These are phyloP conservation scores for Drosophila saltans DNA, from an alignment of 1,140 invertebrate species.

Conservation along the genomic window DNA sequence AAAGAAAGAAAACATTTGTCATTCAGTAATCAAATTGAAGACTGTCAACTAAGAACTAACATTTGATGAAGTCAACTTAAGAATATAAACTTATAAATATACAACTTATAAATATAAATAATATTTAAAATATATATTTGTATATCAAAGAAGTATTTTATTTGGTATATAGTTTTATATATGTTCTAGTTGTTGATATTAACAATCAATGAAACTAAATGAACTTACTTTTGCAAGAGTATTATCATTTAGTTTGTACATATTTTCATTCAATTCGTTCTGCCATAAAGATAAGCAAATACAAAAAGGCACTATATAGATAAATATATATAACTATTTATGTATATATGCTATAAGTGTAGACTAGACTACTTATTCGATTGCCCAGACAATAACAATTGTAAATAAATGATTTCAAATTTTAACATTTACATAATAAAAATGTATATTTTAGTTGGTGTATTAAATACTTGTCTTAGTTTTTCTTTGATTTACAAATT, in stretches of 20 bases:
- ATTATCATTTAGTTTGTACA: background rate
- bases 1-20: background rate
- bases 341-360: slow-evolving; percentile 1
- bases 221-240: too few relatives aligned
- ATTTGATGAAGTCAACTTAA: background rate
- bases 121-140: too few relatives aligned
- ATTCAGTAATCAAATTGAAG: background rate
- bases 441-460: too few relatives aligned
- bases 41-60: background rate
- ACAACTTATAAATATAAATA: too few relatives aligned
- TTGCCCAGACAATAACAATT: background rate
- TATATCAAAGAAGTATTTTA: too few relatives aligned
- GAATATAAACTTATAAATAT: too few relatives aligned
- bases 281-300: slow-evolving; percentile 24
- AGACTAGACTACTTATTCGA: background rate
- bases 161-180: too few relatives aligned
- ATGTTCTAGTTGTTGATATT: too few relatives aligned
- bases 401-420: background rate
- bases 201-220: too few relatives aligned
- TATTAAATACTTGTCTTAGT: too few relatives aligned
- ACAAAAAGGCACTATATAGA: too few relatives aligned
- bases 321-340: background rate
- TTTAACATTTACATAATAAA: background rate
- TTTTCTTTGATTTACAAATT: too few relatives aligned
- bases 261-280: background rate